Evolutionary conservation across 2,888 invertebrate genomes (phyloP).

Genomic region (Cloeon dipterum): DNA sequence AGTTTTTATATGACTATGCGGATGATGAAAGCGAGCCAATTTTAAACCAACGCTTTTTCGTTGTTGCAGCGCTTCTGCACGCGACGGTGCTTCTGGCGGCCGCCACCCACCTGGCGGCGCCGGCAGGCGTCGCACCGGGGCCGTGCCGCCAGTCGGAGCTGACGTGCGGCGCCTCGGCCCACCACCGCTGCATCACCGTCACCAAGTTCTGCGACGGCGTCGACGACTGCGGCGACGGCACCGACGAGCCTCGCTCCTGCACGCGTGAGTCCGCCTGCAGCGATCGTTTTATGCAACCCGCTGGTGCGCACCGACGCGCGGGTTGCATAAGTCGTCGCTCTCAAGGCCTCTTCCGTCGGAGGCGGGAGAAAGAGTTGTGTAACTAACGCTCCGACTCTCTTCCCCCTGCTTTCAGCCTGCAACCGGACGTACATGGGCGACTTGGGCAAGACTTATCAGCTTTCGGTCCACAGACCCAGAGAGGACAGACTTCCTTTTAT

Average conservation of each 20-base stretch:
- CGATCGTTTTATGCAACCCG: too few species aligned
- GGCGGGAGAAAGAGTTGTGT: too few species aligned
- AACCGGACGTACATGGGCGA: constrained; percentile 81
- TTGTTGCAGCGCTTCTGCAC: background rate
- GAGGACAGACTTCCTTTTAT: constrained; percentile 71
- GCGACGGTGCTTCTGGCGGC: background rate
- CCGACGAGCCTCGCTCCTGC: constrained; percentile 59
- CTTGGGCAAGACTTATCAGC: constrained; percentile 62
- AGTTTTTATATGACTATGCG: too few species aligned
- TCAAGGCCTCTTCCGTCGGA: too few species aligned
- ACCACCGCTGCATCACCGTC: constrained; percentile 31
- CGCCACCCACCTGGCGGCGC: too few species aligned
- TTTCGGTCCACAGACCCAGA: constrained; percentile 65
- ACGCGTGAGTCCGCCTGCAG: constrained; percentile 66
- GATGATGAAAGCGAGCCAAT: too few species aligned
- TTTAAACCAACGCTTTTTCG: too few species aligned
- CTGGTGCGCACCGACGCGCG: too few species aligned
- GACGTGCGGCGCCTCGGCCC: background rate
- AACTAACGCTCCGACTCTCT: too few species aligned
- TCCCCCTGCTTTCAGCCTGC: constrained; percentile 62
- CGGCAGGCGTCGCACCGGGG: background rate
- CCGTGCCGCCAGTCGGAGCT: background rate
- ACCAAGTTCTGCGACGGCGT: constrained; percentile 57
- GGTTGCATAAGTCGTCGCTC: too few species aligned
- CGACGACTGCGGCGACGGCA: constrained; percentile 59